Evolutionary conservation across 2,888 invertebrate genomes (phyloP), one percentile per base, ranked within the genome.

Genomic region (Artemia sp.): DNA sequence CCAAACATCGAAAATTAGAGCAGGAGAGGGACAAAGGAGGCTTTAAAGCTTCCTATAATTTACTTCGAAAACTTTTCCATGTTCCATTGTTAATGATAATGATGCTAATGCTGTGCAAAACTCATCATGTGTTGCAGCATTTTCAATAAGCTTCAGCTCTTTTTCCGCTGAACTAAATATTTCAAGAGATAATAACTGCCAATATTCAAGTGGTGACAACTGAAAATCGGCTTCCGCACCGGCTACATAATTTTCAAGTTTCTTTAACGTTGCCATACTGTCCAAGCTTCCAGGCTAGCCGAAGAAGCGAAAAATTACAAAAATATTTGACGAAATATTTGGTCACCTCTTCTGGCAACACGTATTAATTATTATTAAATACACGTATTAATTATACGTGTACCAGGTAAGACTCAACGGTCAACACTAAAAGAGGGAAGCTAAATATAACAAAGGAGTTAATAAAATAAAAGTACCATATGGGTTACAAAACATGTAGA

Each of bases 301-400:
- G 64, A 24, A 58, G 64, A 19, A 58, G 64, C 24, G 64, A 58
- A 24, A 58, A 58, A 24, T 58, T 58, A 9, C 8, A 24, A 58
- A 58, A 58, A 58, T 58, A 12, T 58, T 58, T 12, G 14, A 58
- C 14, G 24, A 58, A 58, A 58, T 58, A 58, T 10, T 24, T 58
- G 9, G 64, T 58, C 64, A 58, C 64, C 64, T 58, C 64, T n/a
- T 58, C 14, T n/a, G 64, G 64, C 24, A 58, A 58, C 14, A 58
- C 64, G 1, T 9, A 24, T 8, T 58, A n/a, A n/a, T n/a, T n/a
- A n/a, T n/a, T n/a, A n/a, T n/a, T n/a, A n/a, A n/a, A n/a, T n/a
- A n/a, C n/a, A n/a, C n/a, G n/a, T n/a, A 19, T 19, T 19, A 1
- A 19, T 19, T 19, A 19, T 1, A 19, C 19, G 19, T 19, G 19